phyloP scores from a whole-genome alignment of 2,113 vertebrate genomes.

The Petrocephalus microphthalmus region DNA sequence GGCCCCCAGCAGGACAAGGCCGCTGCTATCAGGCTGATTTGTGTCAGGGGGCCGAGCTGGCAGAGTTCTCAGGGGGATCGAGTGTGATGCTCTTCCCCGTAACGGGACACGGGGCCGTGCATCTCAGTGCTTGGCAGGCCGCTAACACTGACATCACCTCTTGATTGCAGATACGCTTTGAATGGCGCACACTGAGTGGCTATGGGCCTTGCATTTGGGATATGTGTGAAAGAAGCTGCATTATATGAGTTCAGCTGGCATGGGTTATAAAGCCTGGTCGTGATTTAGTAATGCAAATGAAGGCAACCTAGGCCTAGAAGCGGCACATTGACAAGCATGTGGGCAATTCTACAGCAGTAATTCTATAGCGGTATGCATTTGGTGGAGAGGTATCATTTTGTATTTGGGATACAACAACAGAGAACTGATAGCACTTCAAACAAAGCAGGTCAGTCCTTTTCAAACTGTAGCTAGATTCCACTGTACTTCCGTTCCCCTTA shows the following conservation, averaged over 20 bases:
- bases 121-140: not conserved
- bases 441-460: not conserved
- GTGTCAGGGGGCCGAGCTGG: not conserved
- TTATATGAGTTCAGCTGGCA: not conserved
- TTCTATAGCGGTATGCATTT: not conserved
- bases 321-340: not conserved
- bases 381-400: not conserved
- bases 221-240: not conserved
- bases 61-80: not conserved
- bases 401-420: not conserved
- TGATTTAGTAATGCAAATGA: not conserved
- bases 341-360: not conserved
- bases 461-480: not conserved
- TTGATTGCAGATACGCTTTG: not conserved
- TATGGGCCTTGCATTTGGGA: not conserved
- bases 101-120: not conserved
- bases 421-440: not conserved
- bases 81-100: not conserved
- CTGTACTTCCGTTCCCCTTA: not conserved
- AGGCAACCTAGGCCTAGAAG: not conserved
- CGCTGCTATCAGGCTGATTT: conserved; percentile 13
- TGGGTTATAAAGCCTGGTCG: not conserved
- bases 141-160: not conserved
- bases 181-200: not conserved
- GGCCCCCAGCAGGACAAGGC: not conserved